Conservation (phyloP, 2,888 invertebrate genomes). For the Melieria crassipennis region DNA sequence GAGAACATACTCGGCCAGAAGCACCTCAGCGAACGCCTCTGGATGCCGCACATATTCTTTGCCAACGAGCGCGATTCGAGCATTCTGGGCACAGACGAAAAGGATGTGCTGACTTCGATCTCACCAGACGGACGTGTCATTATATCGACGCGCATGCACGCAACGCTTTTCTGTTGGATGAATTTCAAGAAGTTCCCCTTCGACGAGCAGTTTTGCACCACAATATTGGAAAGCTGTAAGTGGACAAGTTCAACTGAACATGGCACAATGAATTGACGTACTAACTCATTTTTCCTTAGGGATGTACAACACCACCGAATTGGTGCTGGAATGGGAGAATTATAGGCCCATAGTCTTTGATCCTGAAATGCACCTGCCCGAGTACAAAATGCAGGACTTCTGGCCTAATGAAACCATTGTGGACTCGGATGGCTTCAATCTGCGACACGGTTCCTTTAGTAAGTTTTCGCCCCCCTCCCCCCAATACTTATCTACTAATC, state of each 20-base stretch:
- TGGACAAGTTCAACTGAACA: neutral
- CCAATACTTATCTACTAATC: neutral
- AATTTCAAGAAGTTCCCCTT: slow-evolving; percentile 61
- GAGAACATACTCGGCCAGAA: slow-evolving; percentile 59
- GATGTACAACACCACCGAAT: slow-evolving; percentile 60
- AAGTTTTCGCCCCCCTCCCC: slow-evolving; percentile 29
- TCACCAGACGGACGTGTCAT: slow-evolving; percentile 58
- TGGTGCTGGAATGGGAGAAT: slow-evolving; percentile 54
- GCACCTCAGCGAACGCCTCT: slow-evolving; percentile 58
- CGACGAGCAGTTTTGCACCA: slow-evolving; percentile 57
- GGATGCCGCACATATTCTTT: slow-evolving; percentile 60
- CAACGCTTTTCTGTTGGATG: slow-evolving; percentile 60
- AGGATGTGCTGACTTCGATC: slow-evolving; percentile 58
- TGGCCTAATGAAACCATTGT: slow-evolving; percentile 55
- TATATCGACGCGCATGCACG: slow-evolving; percentile 55
- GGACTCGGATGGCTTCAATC: slow-evolving; percentile 51
- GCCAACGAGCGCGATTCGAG: slow-evolving; percentile 59
- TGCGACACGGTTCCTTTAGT: slow-evolving; percentile 59
- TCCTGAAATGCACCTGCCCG: slow-evolving; percentile 58
- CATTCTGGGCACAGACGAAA: slow-evolving; percentile 59
- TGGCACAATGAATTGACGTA: neutral
- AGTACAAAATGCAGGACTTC: slow-evolving; percentile 54
- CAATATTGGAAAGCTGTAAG: slow-evolving; percentile 59
- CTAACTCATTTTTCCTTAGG: slow-evolving; percentile 43
- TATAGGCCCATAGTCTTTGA: slow-evolving; percentile 57